These are phyloP conservation scores for Botrylloides violaceus DNA, from an alignment of 23 tunicate genomes.

Conservation along the genomic window DNA sequence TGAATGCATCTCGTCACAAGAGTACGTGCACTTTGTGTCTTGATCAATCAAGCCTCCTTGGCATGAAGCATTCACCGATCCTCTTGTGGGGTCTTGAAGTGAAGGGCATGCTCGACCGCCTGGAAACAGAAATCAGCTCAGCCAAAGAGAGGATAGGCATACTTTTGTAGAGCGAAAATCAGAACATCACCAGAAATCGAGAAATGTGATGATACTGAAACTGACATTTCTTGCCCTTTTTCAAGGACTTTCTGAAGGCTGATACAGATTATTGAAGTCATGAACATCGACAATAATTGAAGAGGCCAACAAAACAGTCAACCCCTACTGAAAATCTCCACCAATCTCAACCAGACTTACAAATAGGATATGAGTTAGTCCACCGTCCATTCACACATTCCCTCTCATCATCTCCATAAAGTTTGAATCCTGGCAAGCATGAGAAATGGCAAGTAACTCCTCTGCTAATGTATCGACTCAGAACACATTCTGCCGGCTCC, in stretches of 20 bases:
- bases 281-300: too few relatives aligned
- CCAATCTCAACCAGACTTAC: conserved; percentile 17
- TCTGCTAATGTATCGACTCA: conserved; percentile 20
- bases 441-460: conserved; percentile 31
- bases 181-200: too few relatives aligned
- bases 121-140: conserved; percentile 5
- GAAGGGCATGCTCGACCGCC: conserved; percentile 44
- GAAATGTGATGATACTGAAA: too few relatives aligned
- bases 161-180: too few relatives aligned
- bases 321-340: neutral
- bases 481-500: conserved; percentile 27
- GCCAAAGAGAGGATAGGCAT: neutral
- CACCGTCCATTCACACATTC: conserved; percentile 37
- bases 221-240: too few relatives aligned
- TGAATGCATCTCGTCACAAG: conserved; percentile 14
- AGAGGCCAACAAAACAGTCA: too few relatives aligned
- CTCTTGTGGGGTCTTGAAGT: conserved; percentile 26
- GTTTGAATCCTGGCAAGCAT: conserved; percentile 32
- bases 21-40: conserved; percentile 30
- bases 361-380: conserved; percentile 49
- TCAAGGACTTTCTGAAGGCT: too few relatives aligned
- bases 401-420: conserved; percentile 25
- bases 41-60: conserved; percentile 17
- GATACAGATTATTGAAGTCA: neutral
- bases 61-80: conserved; percentile 38